Base-by-base conservation (phyloP, 1,140 invertebrate species). In the Pectinophora gossypiella region DNA sequence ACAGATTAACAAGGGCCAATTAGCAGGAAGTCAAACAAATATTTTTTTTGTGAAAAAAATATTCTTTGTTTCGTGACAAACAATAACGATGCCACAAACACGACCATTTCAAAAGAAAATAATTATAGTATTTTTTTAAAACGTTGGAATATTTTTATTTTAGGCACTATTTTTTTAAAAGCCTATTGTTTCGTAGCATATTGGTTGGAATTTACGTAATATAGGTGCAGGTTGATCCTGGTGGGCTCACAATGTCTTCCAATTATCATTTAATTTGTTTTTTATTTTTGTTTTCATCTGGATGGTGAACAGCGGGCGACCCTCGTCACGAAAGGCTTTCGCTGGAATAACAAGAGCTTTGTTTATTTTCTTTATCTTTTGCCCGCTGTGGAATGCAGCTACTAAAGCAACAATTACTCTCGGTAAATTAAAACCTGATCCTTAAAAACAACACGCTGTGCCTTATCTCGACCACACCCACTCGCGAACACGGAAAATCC, bases 261-360 rank as follows among this genome's bases (percentile, higher is more conserved):
- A 76, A 72, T 73, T 76, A 76, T 68, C 72, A 73, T 76, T 73
- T 76, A 76, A 73, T 76, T 71, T 73, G 73, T 68, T 76, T 76
- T 74, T 76, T 72, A 76, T 76, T 63, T 64, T 64, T 68, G 61
- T 68, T 68, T 72, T 68, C 68, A 63, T 72, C 72, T 67, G 64
- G 59, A 68, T 68, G 67, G 61, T 61, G 70, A 71, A 68, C 64
- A 69, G 36, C 68, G 60, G 60, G 68, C 63, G 64, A 69, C 69
- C 68, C 72, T 73, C 72, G 68, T 70, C 72, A 68, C 62, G 52
- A 59, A 40, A 65, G 63, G 63, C 61, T 76, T 71, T 67, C 55
- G 59, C 49, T 51, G 62, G 60, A 73, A 67, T 68, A 76, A 61
- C 61, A 59, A 51, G 47, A 64, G 53, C 58, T 65, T 60, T 76